Percentiles rank a stretch among this genome's conserved stretches.
Evolutionary conservation across 2,888 invertebrate genomes (phyloP).

Genomic region (Trimorus sp.): DNA sequence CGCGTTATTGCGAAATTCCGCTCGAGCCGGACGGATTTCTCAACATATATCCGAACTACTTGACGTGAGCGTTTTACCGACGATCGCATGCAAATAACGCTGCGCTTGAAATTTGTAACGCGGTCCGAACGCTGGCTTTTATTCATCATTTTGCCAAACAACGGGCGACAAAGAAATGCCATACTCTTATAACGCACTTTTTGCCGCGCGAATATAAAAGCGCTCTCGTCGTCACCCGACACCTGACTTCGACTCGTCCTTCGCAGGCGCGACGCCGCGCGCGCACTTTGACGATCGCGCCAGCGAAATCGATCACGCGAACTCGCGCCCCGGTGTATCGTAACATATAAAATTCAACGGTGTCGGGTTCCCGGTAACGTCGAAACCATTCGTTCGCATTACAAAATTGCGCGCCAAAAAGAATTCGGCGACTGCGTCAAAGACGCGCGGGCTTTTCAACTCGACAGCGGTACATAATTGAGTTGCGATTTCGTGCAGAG

Average conservation of each 20-base stretch:
- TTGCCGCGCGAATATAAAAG: conserved; percentile 45
- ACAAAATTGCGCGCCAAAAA: not conserved
- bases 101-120: conserved; percentile 42
- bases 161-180: conserved; percentile 52
- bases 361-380: conserved; percentile 30
- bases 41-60: conserved; percentile 15
- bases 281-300: conserved; percentile 40
- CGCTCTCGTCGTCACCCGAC: conserved; percentile 39
- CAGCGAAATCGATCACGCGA: conserved; percentile 41
- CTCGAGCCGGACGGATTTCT: conserved; percentile 1
- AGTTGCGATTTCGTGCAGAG: no score
- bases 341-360: conserved; percentile 37
- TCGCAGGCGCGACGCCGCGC: conserved; percentile 46
- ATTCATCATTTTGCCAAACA: conserved; percentile 34
- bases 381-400: conserved; percentile 17
- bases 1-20: no score
- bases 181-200: conserved; percentile 56
- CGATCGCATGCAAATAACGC: conserved; percentile 47
- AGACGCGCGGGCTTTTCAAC: no score
- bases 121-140: conserved; percentile 32
- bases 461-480: no score
- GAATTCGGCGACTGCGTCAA: not conserved
- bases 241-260: conserved; percentile 52
- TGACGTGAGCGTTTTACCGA: conserved; percentile 33
- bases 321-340: conserved; percentile 25